Conservation (phyloP, 2,888 invertebrate species). For the Bellardia pandia region DNA sequence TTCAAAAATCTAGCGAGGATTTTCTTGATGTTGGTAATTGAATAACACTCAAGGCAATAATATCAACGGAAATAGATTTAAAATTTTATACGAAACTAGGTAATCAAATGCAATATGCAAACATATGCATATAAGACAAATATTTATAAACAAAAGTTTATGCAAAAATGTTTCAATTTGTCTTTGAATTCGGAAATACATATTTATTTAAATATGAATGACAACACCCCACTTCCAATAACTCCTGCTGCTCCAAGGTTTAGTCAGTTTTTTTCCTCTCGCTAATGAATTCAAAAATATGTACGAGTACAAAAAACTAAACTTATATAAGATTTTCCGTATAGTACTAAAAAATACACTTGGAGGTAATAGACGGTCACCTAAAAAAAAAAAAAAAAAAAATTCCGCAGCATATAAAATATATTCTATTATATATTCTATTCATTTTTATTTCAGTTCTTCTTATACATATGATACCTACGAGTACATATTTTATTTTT, state of each 20-base stretch:
- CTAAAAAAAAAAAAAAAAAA: background rate
- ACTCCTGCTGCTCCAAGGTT: background rate
- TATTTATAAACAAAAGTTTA: constrained; percentile 26
- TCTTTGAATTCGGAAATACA: constrained; percentile 66
- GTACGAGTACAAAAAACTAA: background rate
- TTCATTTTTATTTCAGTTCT: background rate
- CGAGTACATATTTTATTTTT: constrained; percentile 4
- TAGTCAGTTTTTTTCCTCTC: background rate
- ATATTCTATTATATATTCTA: constrained; percentile 34
- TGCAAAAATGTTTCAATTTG: constrained; percentile 76
- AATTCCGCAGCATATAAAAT: constrained; percentile 25
- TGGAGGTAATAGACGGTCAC: constrained; percentile 33
- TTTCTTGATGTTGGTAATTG: too few species aligned
- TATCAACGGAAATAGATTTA: constrained; percentile 15
- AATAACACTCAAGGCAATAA: background rate
- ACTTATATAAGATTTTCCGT: constrained; percentile 8
- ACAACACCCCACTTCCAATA: background rate
- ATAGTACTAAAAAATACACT: constrained; percentile 9
- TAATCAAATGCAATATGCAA: background rate
- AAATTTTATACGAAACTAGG: constrained; percentile 4
- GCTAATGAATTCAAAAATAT: constrained; percentile 38
- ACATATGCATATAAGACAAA: background rate
- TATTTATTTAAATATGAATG: constrained; percentile 34
- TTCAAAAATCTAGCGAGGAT: too few species aligned
- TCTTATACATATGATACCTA: background rate